Conservation (phyloP, 2,797 vertebrate genomes). For the Rhynchotus rufescens region DNA sequence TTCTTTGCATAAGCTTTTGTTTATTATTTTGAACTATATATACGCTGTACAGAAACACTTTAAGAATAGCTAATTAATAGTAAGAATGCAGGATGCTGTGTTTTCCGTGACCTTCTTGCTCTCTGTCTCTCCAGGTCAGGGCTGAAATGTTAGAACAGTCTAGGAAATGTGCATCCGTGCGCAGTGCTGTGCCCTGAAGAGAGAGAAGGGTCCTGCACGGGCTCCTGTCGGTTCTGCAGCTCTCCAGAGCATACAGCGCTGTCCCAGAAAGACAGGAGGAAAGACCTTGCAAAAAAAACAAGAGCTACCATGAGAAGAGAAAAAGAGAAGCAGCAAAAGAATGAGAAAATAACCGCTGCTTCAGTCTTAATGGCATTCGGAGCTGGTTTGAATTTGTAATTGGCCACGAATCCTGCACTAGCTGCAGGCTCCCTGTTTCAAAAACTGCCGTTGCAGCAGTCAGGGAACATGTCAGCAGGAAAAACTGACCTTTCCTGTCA, state of each 20-base stretch:
- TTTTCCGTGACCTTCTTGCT: not conserved
- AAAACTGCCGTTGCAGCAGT: constrained; percentile 56
- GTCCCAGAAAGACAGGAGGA: constrained; percentile 11
- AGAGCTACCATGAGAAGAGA: constrained; percentile 17
- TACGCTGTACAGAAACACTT: not conserved
- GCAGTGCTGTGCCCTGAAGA: constrained; percentile 20
- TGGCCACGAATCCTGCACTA: constrained; percentile 38
- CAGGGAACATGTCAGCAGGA: constrained; percentile 36
- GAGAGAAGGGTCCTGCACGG: not conserved
- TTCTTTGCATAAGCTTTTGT: not conserved
- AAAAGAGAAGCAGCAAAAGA: constrained; percentile 16
- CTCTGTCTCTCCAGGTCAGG: not conserved
- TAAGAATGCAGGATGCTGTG: not conserved
- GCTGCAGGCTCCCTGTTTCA: constrained; percentile 33
- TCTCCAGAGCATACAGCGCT: constrained; percentile 26
- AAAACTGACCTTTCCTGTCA: constrained; percentile 66
- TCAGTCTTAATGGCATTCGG: constrained; percentile 44
- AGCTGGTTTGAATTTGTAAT: constrained; percentile 62
- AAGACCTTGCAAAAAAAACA: constrained; percentile 19
- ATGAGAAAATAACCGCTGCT: not conserved
- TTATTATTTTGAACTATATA: not conserved
- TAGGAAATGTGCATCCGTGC: constrained; percentile 14
- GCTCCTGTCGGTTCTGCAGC: constrained; percentile 23
- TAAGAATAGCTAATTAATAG: not conserved
- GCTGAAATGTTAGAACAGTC: not conserved